Conservation (phyloP, 1,140 invertebrate species). For the Ips nitidus region DNA sequence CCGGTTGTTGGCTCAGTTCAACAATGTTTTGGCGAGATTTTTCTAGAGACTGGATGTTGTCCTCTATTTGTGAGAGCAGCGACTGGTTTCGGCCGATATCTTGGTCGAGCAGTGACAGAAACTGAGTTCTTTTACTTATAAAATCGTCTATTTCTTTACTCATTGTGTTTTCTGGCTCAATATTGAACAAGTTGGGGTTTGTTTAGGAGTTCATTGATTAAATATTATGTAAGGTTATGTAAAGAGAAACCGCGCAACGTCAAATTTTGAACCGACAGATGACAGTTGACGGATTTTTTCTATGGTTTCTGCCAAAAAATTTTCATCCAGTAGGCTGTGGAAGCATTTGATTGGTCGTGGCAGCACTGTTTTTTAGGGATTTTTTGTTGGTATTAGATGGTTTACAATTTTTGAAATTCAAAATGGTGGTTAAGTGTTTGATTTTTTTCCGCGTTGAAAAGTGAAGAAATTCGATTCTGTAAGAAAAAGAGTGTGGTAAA, state of each 20-base stretch:
- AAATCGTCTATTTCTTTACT: slow-evolving; percentile 28
- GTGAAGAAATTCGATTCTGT: too few relatives aligned
- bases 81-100: slow-evolving; percentile 38
- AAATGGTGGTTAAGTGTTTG: too few relatives aligned
- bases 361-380: too few relatives aligned
- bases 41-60: slow-evolving; percentile 30
- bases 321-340: too few relatives aligned
- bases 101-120: slow-evolving; percentile 36
- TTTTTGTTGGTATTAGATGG: too few relatives aligned
- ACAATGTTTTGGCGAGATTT: slow-evolving; percentile 34
- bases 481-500: too few relatives aligned
- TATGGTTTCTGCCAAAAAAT: too few relatives aligned
- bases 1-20: slow-evolving; percentile 36
- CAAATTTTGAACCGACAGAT: background rate
- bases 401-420: too few relatives aligned
- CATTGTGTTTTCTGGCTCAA: slow-evolving; percentile 7
- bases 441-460: too few relatives aligned
- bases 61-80: slow-evolving; percentile 16
- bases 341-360: too few relatives aligned
- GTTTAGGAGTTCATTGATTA: background rate
- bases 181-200: background rate
- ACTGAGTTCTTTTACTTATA: slow-evolving; percentile 31
- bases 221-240: slow-evolving; percentile 1
- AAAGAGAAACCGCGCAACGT: background rate
- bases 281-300: background rate